Evolutionary conservation across 2,113 vertebrate genomes (phyloP).

Genomic region (Clarias magur): DNA sequence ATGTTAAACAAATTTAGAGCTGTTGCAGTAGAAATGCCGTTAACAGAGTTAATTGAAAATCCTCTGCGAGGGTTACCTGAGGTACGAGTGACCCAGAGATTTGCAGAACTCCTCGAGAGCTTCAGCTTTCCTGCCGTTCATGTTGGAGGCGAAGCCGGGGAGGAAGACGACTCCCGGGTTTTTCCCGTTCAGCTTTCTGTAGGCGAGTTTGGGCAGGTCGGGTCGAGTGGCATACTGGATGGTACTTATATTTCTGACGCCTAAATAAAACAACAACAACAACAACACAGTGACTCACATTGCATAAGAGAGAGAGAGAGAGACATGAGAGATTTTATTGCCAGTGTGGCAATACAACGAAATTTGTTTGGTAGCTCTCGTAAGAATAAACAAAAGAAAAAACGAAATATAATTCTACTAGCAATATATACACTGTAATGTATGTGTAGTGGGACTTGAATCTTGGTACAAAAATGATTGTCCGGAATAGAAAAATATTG

Average conservation of each 20-base stretch:
- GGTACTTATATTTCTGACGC: constrained; percentile 46
- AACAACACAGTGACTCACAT: background rate
- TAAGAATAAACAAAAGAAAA: no score
- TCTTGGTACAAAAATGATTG: no score
- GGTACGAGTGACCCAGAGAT: constrained; percentile 79
- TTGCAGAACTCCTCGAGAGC: constrained; percentile 84
- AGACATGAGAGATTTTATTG: no score
- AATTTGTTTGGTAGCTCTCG: no score
- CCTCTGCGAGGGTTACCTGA: constrained; percentile 69
- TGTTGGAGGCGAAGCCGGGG: constrained; percentile 79
- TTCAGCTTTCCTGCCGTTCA: constrained; percentile 80
- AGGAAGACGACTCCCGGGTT: constrained; percentile 83
- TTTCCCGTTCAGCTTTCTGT: constrained; percentile 79
- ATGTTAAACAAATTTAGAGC: background rate
- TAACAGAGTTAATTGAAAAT: no score
- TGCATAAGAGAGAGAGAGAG: background rate
- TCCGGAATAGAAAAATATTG: no score
- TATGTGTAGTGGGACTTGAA: no score
- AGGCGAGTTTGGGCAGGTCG: constrained; percentile 71
- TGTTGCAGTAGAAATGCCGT: background rate
- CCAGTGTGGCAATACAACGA: no score
- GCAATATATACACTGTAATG: no score
- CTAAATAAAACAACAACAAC: constrained; percentile 20
- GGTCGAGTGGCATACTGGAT: constrained; percentile 53
- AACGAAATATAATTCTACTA: no score